A percentile compares a stretch with the other conserved stretches of the same genome.
Conservation (phyloP, 2,888 invertebrate genomes). For the Synanthedon formicaeformis region DNA sequence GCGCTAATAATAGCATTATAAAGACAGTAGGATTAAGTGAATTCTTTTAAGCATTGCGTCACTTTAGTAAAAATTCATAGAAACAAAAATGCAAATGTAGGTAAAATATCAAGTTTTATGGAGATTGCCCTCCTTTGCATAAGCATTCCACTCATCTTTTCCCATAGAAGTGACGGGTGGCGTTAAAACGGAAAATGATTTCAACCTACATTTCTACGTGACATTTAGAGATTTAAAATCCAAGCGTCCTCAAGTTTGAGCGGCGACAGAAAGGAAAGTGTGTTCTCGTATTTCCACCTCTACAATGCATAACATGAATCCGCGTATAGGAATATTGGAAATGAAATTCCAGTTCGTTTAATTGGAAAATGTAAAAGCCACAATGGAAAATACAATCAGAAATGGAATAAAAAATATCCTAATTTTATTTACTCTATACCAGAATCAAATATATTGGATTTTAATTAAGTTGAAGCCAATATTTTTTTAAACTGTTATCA, state of each 20-base stretch:
- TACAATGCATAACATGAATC: no score
- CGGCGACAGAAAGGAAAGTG: conserved; percentile 6
- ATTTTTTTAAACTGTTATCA: no score
- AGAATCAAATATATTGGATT: no score
- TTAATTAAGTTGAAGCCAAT: no score
- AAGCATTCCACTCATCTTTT: conserved; percentile 4
- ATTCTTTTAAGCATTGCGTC: neutral
- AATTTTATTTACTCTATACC: no score
- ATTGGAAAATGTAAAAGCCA: no score
- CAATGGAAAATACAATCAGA: no score
- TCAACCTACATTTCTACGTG: conserved; percentile 7
- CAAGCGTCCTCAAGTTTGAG: conserved; percentile 8
- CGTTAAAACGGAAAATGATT: conserved; percentile 7
- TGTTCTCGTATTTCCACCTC: neutral
- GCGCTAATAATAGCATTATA: neutral
- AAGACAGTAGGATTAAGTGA: neutral
- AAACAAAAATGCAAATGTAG: neutral
- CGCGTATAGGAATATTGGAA: no score
- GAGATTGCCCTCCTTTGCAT: conserved; percentile 3
- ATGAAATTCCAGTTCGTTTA: no score
- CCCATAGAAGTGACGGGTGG: conserved; percentile 3
- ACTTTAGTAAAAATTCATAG: neutral
- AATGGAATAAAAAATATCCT: no score
- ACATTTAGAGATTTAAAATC: conserved; percentile 10
- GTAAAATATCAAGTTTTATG: neutral